Percentiles rank a stretch among this genome's conserved stretches.
phyloP scores from a whole-genome alignment of 2,113 vertebrate species.

The Isurus oxyrinchus region DNA sequence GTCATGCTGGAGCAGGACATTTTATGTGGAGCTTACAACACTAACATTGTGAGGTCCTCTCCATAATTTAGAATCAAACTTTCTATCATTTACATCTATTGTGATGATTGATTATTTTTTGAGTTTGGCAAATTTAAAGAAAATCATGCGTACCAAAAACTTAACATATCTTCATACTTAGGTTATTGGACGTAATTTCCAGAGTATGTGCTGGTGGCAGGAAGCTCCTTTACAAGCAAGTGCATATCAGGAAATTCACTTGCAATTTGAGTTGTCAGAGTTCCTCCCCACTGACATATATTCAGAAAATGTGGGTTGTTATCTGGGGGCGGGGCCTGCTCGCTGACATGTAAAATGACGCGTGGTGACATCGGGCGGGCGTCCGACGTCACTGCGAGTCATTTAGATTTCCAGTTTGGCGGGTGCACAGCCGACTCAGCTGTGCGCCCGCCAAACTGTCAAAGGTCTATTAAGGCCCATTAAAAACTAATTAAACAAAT shows the following conservation, averaged over 20 bases:
- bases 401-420: too few relatives aligned
- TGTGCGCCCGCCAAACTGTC: too few relatives aligned
- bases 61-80: background rate
- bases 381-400: too few relatives aligned
- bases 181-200: background rate
- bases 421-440: too few relatives aligned
- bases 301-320: background rate
- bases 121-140: background rate
- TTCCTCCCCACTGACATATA: background rate
- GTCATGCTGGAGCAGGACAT: background rate
- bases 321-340: background rate
- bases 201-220: background rate
- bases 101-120: background rate
- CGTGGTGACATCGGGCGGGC: too few relatives aligned
- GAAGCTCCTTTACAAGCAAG: background rate
- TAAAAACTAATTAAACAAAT: too few relatives aligned
- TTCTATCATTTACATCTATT: background rate
- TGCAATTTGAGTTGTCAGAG: background rate
- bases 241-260: background rate
- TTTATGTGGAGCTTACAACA: background rate
- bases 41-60: background rate
- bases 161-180: background rate
- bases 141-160: background rate
- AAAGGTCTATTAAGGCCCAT: too few relatives aligned
- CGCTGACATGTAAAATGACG: too few relatives aligned